These are phyloP conservation scores for Lipophrys pholis DNA, from an alignment of 2,113 vertebrate genomes.

Conservation along the genomic window DNA sequence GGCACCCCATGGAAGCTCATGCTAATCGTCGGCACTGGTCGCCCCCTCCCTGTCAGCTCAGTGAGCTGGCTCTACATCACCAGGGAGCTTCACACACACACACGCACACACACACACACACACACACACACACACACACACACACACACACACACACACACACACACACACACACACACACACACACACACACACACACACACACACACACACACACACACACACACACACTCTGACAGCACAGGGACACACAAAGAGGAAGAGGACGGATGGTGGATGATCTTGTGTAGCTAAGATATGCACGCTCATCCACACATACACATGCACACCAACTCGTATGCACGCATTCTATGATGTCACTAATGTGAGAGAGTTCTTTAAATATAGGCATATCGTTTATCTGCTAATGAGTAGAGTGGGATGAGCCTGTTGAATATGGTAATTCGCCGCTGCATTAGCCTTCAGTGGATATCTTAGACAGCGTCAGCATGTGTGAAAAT, in stretches of 20 bases:
- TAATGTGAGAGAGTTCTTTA: conserved; percentile 88
- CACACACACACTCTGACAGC: conserved; percentile 17
- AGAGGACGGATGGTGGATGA: conserved; percentile 68
- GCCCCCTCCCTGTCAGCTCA: conserved; percentile 75
- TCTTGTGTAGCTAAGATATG: conserved; percentile 58
- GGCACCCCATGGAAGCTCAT: conserved; percentile 79
- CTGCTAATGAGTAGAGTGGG: conserved; percentile 95
- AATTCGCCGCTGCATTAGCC: conserved; percentile 96
- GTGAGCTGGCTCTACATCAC: conserved; percentile 76
- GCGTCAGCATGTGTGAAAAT: conserved; percentile 82
- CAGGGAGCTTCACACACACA: conserved; percentile 63
- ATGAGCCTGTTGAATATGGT: conserved; percentile 98
- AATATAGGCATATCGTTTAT: conserved; percentile 97
- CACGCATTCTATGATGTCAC: conserved; percentile 69
- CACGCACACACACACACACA: conserved; percentile 41
- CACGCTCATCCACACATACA: conserved; percentile 19
- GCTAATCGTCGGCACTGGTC: conserved; percentile 74
- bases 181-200: conserved; percentile 20
- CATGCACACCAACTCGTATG: neutral
- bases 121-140: conserved; percentile 11
- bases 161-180: conserved; percentile 28
- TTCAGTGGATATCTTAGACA: conserved; percentile 90
- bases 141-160: conserved; percentile 23
- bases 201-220: conserved; percentile 21
- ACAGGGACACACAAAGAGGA: conserved; percentile 54